Base-by-base conservation (phyloP, 2,113 vertebrate genomes). In the Tragelaphus imberbis region DNA sequence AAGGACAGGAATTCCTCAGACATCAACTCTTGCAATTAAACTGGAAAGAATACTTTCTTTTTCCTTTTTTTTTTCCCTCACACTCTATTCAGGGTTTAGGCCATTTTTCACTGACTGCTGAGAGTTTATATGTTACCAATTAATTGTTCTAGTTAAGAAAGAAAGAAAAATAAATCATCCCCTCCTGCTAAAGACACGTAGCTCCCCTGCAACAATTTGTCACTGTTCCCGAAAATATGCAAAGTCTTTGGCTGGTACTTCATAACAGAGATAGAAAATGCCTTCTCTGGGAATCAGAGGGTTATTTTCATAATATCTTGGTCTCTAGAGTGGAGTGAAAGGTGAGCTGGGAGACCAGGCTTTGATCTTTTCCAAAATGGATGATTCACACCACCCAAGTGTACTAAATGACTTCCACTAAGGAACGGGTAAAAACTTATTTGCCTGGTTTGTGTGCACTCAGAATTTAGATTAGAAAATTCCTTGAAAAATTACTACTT, bases 101-200 rank as follows among this genome's bases (percentile, higher is more conserved):
- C 17, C 79, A 92, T 91, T 65, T 94, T 96, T 97, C 84, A 88
- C 90, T 68, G 90, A 47, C 13, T 93, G 7, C 27, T 96, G 51
- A 40, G 77, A 80, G 27, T 97, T 95, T 96, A 85, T 97, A 87
- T 92, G 27, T 59, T 81, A 91, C 51, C 91, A 95, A 97, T 97
- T 97, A 98, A 95, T 96, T 88, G 44, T 92, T 90, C 91, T 97
- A 85, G 85, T 56, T 51, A 91, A 81, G 21, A 95, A 12, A 97
- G 33, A 88, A 2, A 94, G 25, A 96, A 95, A 84, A 49, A 91
- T 79, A 97, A 90, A 97, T 79, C 95, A 93, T 90, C 27, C 28
- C 40, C 68, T 96, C 12, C 61, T 47, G 68, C 79, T 56, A 59
- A 58, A 95, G 65, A 94, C 59, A 85, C 13, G 10, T 63, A 92